phyloP scores from a whole-genome alignment of 2,797 vertebrate genomes.

The Chelon labrosus region DNA sequence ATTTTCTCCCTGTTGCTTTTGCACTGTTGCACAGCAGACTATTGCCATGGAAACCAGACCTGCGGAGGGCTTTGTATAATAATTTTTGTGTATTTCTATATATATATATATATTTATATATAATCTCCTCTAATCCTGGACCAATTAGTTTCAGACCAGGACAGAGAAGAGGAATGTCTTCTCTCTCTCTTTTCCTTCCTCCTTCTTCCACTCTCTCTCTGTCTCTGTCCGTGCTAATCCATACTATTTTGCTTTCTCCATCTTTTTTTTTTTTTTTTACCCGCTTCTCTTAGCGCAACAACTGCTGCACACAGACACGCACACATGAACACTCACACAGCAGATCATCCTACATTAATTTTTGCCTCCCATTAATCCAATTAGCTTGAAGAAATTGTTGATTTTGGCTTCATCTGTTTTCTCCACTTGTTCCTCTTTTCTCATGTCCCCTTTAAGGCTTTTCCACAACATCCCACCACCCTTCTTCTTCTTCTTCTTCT shows the following conservation, averaged over 20 bases:
- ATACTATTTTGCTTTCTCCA: not conserved
- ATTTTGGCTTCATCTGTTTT: constrained; percentile 34
- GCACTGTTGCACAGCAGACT: constrained; percentile 59
- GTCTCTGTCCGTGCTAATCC: constrained; percentile 30
- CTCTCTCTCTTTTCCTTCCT: constrained; percentile 23
- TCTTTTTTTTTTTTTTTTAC: constrained; percentile 16
- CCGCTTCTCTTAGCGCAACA: constrained; percentile 1
- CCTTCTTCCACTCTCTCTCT: constrained; percentile 19
- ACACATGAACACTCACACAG: constrained; percentile 19
- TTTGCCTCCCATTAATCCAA: constrained; percentile 61
- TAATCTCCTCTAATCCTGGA: constrained; percentile 85
- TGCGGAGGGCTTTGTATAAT: constrained; percentile 65
- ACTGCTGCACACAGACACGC: constrained; percentile 25
- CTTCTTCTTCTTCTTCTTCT: not conserved
- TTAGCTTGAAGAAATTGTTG: constrained; percentile 59
- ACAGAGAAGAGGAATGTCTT: constrained; percentile 66
- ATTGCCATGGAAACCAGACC: constrained; percentile 76
- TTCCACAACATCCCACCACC: not conserved
- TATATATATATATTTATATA: constrained; percentile 49
- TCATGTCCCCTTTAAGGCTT: not conserved
- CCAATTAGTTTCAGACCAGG: constrained; percentile 86
- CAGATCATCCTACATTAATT: constrained; percentile 58
- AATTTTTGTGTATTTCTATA: constrained; percentile 59
- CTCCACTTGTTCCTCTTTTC: constrained; percentile 4
- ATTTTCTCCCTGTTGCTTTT: constrained; percentile 64